These are phyloP conservation scores for Mnemiopsis leidyi DNA, from an alignment of 37 sponge, comb jelly and placozoan genomes.

Conservation along the genomic window DNA sequence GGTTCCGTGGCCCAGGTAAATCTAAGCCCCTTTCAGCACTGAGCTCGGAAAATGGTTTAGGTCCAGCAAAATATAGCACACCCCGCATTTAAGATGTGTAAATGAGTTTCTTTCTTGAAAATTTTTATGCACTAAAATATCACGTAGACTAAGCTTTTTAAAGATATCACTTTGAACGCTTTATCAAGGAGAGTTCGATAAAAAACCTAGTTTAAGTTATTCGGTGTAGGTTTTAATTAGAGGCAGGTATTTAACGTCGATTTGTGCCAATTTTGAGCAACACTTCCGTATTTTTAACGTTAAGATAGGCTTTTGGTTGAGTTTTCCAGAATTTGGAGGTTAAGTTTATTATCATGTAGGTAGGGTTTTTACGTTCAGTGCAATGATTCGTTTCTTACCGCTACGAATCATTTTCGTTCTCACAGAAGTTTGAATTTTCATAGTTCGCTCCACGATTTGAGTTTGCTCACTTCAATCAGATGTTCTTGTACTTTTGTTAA, in stretches of 20 bases:
- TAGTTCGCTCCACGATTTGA: too few species aligned
- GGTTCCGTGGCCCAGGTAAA: slow-evolving; percentile 9
- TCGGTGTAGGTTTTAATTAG: background rate
- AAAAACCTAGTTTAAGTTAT: background rate
- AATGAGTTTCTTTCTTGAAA: background rate
- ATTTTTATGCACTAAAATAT: background rate
- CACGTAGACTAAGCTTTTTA: background rate
- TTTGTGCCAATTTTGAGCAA: background rate
- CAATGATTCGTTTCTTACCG: too few species aligned
- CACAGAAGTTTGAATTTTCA: too few species aligned
- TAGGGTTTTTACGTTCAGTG: too few species aligned
- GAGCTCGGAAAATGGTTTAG: background rate
- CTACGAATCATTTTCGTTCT: too few species aligned
- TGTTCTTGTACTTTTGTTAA: too few species aligned
- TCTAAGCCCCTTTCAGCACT: background rate
- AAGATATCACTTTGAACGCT: background rate
- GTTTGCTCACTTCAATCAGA: too few species aligned
- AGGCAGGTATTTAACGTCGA: background rate
- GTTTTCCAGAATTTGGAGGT: too few species aligned
- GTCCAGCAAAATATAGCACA: background rate
- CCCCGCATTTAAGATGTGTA: background rate
- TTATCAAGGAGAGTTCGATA: too few species aligned
- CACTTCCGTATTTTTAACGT: background rate
- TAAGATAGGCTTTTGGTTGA: too few species aligned
- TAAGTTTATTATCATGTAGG: too few species aligned